Evolutionary conservation across 2,888 invertebrate species (phyloP), one percentile per base, ranked within the genome.

Genomic region (Alloplasta piceator): DNA sequence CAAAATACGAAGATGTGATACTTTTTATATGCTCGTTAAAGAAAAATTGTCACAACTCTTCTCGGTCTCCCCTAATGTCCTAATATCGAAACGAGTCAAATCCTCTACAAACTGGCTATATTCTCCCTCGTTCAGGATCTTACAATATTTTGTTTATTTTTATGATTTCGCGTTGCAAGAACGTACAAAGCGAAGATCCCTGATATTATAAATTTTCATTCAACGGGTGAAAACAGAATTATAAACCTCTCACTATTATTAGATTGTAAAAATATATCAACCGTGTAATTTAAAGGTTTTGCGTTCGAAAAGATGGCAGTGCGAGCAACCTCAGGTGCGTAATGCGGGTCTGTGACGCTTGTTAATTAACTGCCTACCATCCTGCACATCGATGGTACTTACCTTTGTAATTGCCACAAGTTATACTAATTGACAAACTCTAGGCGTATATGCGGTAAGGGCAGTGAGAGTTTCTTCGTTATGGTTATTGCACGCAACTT

Each of bases 281-380:
- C 6, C 52, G 43, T 10, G 43, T 43, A 10, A 1, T 12, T 52
- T 16, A 55, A 52, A 67, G 39, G 26, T 26, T 14, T 52, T 4
- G 7, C 14, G 4, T 12, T 38, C 38, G 6, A 4, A 58, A 2
- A 6, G 9, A 48, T 48, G 75, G 84, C 75, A 78, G 82, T 83
- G 81, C 82, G 77, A 58, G 63, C 71, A 56, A 82, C 82, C 84
- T 73, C 85, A 83, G 76, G 82, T 79, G 83, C 68, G 82, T 48
- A 10, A 60, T 6, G 48, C 38, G 26, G 2, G 10, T 52, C 38
- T 16, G 58, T 26, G 9, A 56, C 7, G 56, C 9, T 12, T 36
- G 55, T 70, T 58, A 12, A 70, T 58, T 38, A 46, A 38, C 36
- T n/a, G n/a, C 26, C 36, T 6, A 9, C 12, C 26, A 58, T 10